Base-by-base conservation (phyloP, 1,140 invertebrate species). In the Dufourea novaeangliae region DNA sequence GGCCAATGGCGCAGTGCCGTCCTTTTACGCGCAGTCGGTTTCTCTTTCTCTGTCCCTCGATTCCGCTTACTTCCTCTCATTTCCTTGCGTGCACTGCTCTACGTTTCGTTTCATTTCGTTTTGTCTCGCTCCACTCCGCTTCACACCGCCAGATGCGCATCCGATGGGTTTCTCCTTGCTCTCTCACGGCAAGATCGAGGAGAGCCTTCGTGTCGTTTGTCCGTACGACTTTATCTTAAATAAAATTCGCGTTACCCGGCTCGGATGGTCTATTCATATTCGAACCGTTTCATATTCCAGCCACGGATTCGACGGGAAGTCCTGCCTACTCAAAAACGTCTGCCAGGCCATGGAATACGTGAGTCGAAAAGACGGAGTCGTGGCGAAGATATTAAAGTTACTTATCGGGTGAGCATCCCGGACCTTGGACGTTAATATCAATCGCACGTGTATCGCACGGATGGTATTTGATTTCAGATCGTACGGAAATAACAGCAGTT, bases 311-410 rank as follows among this genome's bases (percentile, higher is more conserved):
- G 85, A 93, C 56, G 94, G 94, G 2, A 89, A 89, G 80, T 92
- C 93, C 56, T 95, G 94, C 75, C 84, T 95, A 1, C 82, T 93
- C 22, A 93, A 93, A 50, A 88, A 94, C 76, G 87, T 95, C 32
- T 95, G 94, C 52, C 92, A 94, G 57, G 87, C 92, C 22, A 78
- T 88, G 57, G 78, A 89, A 8, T 90, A 89, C 61, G 68, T 78
- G 6, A 66, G 57, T 12, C 75, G 52, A 0, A 85, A 80, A 12
- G 85, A 87, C 34, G 91, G 92, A 5, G 88, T 90, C 8, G 72
- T 93, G 27, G 75, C 82, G 29, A 93, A 93, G 81, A 90, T 93
- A 82, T 81, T 92, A 46, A 88, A 88, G 78, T 73, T 92, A 17
- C 46, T 93, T 0, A 69, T 78, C 29, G 75, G 88, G 92, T 92